Evolutionary conservation across 30 jellyfish, hydroid and myxozoan genomes (phyloP), one percentile per base, ranked within the genome.

Genomic region (Aurelia aurita): DNA sequence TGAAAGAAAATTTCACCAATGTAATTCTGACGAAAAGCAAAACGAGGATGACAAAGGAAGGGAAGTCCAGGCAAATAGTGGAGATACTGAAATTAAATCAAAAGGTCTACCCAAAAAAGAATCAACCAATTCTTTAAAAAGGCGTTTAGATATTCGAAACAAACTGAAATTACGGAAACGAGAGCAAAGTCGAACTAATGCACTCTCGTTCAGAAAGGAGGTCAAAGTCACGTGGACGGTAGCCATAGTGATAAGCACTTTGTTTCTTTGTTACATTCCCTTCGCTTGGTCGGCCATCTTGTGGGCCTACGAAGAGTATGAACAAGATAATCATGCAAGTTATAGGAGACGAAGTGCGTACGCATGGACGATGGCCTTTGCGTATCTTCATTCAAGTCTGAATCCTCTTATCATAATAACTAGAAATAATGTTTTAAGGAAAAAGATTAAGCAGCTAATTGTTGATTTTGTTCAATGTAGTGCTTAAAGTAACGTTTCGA

Each of bases 351-450:
- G 83, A 23, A 82, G 91, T 63, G 58, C 39, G 34, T 82, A 82
- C 86, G 91, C 91, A 39, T 82, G 91, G 91, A 39, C 91, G 1
- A 62, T 67, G 15, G 28, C 91, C 19, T 16, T 82, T 13, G 85
- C 91, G 15, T 82, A 23, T 34, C 85, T 68, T 16, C 91, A 82
- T 57, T 82, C 91, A 0, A 67, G 78, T 49, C n/a, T 82, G 63
- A 82, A 70, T 49, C 91, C 91, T 14, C 15, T 63, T 49, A 82
- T 82, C 21, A 67, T 82, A 26, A 27, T 82, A 14, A 69, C 65
- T 34, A 82, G 91, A 74, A 82, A 68, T 72, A 66, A 15, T 67
- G 12, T 32, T 5, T 51, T 82, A 35, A 75, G 91, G 12, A 53
- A 39, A 0, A 57, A 20, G 3, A 54, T 82, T 2, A 77, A 77